Base-by-base conservation (phyloP, 2,888 invertebrate species). In the Parasteatoda lunata region DNA sequence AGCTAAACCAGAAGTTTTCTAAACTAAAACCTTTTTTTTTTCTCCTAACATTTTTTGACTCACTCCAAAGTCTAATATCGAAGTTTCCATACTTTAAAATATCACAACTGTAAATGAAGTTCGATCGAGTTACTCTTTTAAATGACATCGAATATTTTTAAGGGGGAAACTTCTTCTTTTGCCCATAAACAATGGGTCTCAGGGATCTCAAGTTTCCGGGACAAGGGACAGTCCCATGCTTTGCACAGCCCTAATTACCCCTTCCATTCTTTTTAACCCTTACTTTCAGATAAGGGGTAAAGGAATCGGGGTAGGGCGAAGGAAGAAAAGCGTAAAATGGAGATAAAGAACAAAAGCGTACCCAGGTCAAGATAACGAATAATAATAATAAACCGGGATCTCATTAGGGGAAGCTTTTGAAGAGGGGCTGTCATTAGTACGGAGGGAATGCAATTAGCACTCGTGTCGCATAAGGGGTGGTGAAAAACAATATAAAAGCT, bases 311-410 rank as follows among this genome's bases (percentile, higher is more conserved):
- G n/a, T n/a, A 8, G 7, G 72, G 49, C 52, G 11, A 59, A 59
- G 30, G 30, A 30, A 59, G 59, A 59, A 59, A 59, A 59, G 13
- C 7, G 59, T 59, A 59, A 59, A 59, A 8, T n/a, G 49, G 51
- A 52, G 48, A 51, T 49, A 70, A 51, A 48, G 72, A 49, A 48
- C 51, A 72, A 69, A 77, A 77, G 77, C 69, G 52, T 45, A 54
- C 68, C 54, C 47, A 66, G 77, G 77, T 77, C 64, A 69, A 77
- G 77, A 77, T 77, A 77, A 77, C 77, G 77, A 68, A 77, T 77
- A 77, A 68, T 45, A 59, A 59, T n/a, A 59, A 59, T 69, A 69
- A 52, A 65, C 68, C 66, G 45, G 73, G 54, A 73, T 73, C 73
- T 73, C 73, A 73, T 73, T 73, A 73, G 73, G 59, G 59, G 9